Conservation (phyloP, 2,113 vertebrate species). For the Menura novaehollandiae region DNA sequence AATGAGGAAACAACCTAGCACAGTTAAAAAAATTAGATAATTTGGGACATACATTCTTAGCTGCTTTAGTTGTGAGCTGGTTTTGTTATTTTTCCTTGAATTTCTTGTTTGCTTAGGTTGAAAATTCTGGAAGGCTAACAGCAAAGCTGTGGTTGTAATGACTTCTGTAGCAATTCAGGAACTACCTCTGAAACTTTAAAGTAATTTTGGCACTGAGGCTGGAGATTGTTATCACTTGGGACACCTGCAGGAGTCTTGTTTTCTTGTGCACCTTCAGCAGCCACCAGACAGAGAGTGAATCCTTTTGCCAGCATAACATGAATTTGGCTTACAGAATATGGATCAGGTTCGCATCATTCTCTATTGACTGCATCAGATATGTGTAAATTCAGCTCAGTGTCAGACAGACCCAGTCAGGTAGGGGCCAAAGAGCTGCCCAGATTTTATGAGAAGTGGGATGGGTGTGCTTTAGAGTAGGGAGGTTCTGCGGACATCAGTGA, state of each 20-base stretch:
- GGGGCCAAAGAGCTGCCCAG: neutral
- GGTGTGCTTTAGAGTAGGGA: neutral
- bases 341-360: neutral
- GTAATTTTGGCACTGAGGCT: neutral
- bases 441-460: neutral
- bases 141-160: neutral
- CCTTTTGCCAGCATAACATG: neutral
- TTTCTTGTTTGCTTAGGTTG: neutral
- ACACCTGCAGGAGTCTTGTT: neutral
- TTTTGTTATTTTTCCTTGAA: neutral
- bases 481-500: neutral
- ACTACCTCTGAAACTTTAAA: neutral
- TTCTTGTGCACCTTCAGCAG: neutral
- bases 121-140: neutral
- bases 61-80: neutral
- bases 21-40: neutral
- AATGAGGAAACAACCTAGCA: neutral
- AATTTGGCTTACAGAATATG: neutral
- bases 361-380: neutral
- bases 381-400: neutral
- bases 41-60: neutral
- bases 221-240: neutral
- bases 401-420: neutral
- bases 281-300: neutral
- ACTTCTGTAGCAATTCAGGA: neutral